Evolutionary conservation across 2,797 vertebrate genomes (phyloP), one percentile per base, ranked within the genome.

Genomic region (Cuniculus paca): DNA sequence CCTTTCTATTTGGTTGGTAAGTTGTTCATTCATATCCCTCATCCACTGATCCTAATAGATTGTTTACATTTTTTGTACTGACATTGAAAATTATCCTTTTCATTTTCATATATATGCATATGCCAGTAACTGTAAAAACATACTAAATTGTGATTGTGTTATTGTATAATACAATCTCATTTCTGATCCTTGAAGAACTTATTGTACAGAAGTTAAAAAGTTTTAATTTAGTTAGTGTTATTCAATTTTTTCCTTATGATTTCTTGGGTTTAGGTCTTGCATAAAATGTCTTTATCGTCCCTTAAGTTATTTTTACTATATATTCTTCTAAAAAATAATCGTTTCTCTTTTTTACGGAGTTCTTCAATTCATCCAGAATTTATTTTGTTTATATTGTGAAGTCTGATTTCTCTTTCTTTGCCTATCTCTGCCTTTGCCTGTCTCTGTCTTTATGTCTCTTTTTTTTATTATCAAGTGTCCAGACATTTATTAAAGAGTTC

Each of bases 121-220:
- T 84, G 60, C 36, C 8, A 56, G 70, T 63, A 92, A 80, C 22
- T 77, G 26, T 82, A 93, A 95, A 94, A 70, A 68, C 50, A 58
- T 54, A 83, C 56, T 87, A 63, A 28, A 50, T 88, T 94, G 11
- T 75, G 90, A 68, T 94, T 94, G 63, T 12, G 3, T 54, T 74
- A 79, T 60, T 72, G 11, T 48, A 83, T 10, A 79, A 36, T 58
- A 36, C 1, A 52, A 34, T 93, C 16, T 68, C 50, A 92, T 81
- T 89, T 96, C 45, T 87, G 75, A 93, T 83, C 34, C 77, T 95
- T 77, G 16, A 85, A 14, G 34, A 85, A 56, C 93, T 63, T 94
- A 72, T 39, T 60, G 13, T 58, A 17, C 24, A 83, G 54, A 80
- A 95, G 75, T 60, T 74, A 94, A 96, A 93, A 58, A n/a, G 80